These are phyloP conservation scores for Hydropsyche betteni DNA, from an alignment of 2,888 invertebrate genomes.

Conservation along the genomic window DNA sequence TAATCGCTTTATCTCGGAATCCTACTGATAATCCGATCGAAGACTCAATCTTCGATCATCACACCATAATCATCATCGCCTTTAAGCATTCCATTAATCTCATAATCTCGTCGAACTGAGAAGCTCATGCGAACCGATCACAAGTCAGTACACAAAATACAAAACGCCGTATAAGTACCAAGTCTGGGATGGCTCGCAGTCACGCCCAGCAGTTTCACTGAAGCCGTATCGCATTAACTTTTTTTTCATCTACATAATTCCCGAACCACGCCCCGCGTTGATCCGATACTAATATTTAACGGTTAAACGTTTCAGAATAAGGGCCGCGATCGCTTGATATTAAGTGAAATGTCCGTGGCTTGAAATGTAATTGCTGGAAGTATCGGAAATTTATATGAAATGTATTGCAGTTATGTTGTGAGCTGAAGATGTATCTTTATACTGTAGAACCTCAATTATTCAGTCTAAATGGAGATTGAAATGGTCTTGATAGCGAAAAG, in stretches of 20 bases:
- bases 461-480: no score
- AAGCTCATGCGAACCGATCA: neutral
- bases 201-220: conserved; percentile 47
- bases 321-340: no score
- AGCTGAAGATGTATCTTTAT: no score
- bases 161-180: conserved; percentile 15
- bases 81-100: neutral
- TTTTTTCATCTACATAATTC: conserved; percentile 9
- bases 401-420: no score
- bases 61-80: conserved; percentile 3
- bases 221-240: conserved; percentile 35
- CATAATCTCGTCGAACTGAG: conserved; percentile 7
- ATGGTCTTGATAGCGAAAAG: no score
- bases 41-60: neutral
- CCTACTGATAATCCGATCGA: neutral
- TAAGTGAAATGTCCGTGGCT: no score
- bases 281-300: no score
- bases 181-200: conserved; percentile 28
- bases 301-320: no score
- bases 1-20: neutral
- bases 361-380: no score
- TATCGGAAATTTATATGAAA: no score
- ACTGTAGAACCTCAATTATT: no score
- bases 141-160: conserved; percentile 35
- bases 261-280: conserved; percentile 18